phyloP scores from a whole-genome alignment of 2,888 invertebrate species.

The Smittia aterrima region DNA sequence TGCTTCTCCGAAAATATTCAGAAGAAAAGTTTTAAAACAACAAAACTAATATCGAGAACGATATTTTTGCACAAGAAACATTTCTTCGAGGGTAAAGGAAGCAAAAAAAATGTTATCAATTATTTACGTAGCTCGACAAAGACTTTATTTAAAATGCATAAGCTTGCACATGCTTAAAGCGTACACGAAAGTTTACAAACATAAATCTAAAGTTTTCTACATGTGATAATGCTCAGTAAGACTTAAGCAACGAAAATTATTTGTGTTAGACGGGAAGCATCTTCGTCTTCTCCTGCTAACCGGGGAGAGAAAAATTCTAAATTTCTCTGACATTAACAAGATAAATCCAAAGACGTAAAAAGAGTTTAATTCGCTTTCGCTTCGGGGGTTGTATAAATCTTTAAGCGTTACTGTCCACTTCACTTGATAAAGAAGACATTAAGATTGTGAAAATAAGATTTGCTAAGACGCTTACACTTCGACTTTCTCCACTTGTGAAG shows the following conservation, averaged over 20 bases:
- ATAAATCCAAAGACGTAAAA: constrained; percentile 5
- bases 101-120: not conserved
- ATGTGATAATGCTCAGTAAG: not conserved
- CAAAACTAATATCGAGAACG: not conserved
- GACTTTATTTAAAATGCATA: constrained; percentile 10
- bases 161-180: not conserved
- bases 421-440: constrained; percentile 19
- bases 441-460: constrained; percentile 16
- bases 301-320: not conserved
- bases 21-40: too few species aligned
- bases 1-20: too few species aligned
- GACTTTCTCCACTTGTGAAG: not conserved
- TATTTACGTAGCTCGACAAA: not conserved
- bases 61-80: not conserved
- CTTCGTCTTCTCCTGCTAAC: not conserved
- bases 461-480: not conserved
- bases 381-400: not conserved
- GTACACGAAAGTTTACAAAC: not conserved
- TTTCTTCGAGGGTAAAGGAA: not conserved
- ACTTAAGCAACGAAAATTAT: constrained; percentile 7
- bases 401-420: constrained; percentile 20
- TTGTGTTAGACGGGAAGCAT: not conserved
- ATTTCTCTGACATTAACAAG: not conserved
- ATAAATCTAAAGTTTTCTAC: not conserved
- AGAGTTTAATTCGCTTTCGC: not conserved